These are phyloP conservation scores for Dipus sagitta DNA, from an alignment of 2,797 vertebrate genomes.

Conservation along the genomic window DNA sequence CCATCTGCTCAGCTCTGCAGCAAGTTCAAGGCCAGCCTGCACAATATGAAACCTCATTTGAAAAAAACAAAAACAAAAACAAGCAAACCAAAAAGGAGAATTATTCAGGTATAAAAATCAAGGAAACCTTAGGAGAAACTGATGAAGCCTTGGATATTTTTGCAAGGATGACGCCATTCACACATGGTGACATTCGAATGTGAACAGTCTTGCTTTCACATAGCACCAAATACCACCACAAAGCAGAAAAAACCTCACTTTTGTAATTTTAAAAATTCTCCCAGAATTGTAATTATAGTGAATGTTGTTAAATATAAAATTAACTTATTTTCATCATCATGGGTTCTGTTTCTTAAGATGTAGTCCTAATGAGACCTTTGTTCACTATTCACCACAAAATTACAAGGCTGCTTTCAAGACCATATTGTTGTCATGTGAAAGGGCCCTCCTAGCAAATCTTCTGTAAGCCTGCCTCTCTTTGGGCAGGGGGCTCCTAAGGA, in stretches of 20 bases:
- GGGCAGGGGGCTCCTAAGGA: neutral
- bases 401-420: neutral
- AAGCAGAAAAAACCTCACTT: neutral
- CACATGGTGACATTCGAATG: neutral
- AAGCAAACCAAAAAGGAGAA: too few species aligned
- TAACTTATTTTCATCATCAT: conserved; percentile 11
- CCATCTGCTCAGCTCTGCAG: too few species aligned
- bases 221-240: neutral
- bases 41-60: too few species aligned
- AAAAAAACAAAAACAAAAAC: too few species aligned
- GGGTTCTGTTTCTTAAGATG: conserved; percentile 18
- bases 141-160: neutral
- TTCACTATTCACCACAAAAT: neutral
- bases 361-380: neutral
- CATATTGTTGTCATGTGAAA: neutral
- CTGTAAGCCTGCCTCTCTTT: neutral
- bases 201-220: neutral
- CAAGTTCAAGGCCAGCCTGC: too few species aligned
- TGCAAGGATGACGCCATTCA: neutral
- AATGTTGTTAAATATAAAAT: neutral
- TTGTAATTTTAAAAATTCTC: neutral
- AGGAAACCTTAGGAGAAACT: neutral
- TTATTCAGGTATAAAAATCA: neutral
- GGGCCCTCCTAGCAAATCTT: neutral
- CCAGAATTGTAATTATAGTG: neutral